phyloP scores from a whole-genome alignment of 2,888 invertebrate genomes.

The Drosophila demipolita region DNA sequence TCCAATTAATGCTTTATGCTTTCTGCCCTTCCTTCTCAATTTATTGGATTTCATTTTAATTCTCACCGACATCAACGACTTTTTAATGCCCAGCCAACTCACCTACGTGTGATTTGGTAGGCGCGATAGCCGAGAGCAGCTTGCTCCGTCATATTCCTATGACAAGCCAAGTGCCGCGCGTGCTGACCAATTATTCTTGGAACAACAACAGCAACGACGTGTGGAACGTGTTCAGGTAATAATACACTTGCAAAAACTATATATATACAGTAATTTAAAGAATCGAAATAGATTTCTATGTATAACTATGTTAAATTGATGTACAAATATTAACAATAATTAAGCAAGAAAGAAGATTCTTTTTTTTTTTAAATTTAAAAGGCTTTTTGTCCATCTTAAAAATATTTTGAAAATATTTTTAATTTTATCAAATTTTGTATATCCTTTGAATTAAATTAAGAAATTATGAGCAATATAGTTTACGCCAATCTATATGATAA shows the following conservation, averaged over 20 bases:
- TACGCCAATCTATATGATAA: too few species aligned
- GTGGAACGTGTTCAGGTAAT: conserved; percentile 68
- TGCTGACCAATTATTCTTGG: conserved; percentile 72
- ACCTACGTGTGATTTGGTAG: conserved; percentile 65
- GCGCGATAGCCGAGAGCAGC: conserved; percentile 38
- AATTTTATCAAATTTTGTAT: too few species aligned
- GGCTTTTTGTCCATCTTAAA: too few species aligned
- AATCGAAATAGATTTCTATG: not conserved
- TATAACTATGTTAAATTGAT: too few species aligned
- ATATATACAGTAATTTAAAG: not conserved
- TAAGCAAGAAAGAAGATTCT: not conserved
- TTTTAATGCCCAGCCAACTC: conserved; percentile 51
- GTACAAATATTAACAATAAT: not conserved
- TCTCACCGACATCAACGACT: conserved; percentile 38
- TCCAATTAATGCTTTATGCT: conserved; percentile 17
- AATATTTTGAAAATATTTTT: too few species aligned
- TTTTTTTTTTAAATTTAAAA: too few species aligned
- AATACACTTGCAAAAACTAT: conserved; percentile 1
- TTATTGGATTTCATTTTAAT: conserved; percentile 69
- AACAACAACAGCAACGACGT: conserved; percentile 54
- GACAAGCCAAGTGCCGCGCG: conserved; percentile 59
- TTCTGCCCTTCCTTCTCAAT: conserved; percentile 8
- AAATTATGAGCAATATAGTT: not conserved
- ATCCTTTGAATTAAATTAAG: not conserved
- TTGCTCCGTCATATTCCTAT: conserved; percentile 56